Evolutionary conservation across 2,113 vertebrate genomes (phyloP).

Genomic region (Rhineura floridana): DNA sequence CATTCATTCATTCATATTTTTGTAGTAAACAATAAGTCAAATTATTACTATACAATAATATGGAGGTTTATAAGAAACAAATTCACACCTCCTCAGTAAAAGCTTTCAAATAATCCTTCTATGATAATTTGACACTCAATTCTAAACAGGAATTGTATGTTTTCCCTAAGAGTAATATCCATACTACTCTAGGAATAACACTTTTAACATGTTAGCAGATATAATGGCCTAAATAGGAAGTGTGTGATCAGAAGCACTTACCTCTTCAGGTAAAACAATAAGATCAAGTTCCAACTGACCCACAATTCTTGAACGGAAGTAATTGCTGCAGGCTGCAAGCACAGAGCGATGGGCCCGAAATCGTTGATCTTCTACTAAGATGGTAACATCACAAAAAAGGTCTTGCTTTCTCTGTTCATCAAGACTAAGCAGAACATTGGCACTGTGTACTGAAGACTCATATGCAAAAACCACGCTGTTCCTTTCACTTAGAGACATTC

Average conservation of each 20-base stretch:
- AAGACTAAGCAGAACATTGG: constrained; percentile 77
- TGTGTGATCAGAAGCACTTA: constrained; percentile 56
- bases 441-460: constrained; percentile 79
- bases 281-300: constrained; percentile 76
- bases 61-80: not conserved
- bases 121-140: no score
- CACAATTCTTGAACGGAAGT: constrained; percentile 84
- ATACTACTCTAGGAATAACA: no score
- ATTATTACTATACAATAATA: no score
- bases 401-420: constrained; percentile 79
- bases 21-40: no score
- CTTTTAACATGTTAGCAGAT: no score
- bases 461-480: constrained; percentile 77
- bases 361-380: constrained; percentile 84
- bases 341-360: constrained; percentile 91
- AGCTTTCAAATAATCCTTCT: not conserved
- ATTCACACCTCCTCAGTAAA: not conserved
- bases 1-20: no score
- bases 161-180: no score
- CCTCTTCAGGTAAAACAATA: constrained; percentile 89
- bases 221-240: no score
- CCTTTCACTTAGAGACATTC: constrained; percentile 80
- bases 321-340: constrained; percentile 90
- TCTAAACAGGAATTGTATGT: no score
- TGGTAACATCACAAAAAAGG: constrained; percentile 82